Conservation (phyloP, 2,888 invertebrate species). For the Ceriagrion tenellum region DNA sequence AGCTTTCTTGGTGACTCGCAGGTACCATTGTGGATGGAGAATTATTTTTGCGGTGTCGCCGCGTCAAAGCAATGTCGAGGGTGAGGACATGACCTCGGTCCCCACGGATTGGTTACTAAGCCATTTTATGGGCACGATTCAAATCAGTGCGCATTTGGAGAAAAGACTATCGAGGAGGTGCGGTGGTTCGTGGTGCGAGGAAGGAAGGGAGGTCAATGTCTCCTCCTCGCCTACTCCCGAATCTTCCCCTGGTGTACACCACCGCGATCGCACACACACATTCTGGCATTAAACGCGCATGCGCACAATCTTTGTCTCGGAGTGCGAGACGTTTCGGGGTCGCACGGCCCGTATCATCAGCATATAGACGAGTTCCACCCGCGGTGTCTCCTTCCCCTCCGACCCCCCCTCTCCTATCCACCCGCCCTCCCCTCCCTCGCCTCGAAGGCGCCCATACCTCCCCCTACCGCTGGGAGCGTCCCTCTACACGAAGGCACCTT, state of each 20-base stretch:
- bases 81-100: too few species aligned
- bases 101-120: too few species aligned
- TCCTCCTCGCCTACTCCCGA: background rate
- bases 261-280: background rate
- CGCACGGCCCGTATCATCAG: conserved; percentile 51
- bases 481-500: too few species aligned
- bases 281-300: background rate
- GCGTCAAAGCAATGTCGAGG: too few species aligned
- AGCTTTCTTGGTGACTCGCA: too few species aligned
- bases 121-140: background rate
- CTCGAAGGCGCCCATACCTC: too few species aligned
- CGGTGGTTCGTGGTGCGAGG: background rate
- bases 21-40: too few species aligned
- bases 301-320: background rate
- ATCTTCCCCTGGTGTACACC: background rate
- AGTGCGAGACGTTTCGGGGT: conserved; percentile 30
- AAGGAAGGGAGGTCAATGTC: background rate
- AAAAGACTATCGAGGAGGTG: background rate
- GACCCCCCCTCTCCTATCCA: background rate
- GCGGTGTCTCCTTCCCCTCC: background rate
- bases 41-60: too few species aligned
- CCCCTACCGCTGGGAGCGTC: too few species aligned
- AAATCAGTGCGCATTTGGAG: background rate
- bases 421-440: background rate
- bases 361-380: conserved; percentile 61